Evolutionary conservation across 2,888 invertebrate genomes (phyloP).

Genomic region (Bombylius major): DNA sequence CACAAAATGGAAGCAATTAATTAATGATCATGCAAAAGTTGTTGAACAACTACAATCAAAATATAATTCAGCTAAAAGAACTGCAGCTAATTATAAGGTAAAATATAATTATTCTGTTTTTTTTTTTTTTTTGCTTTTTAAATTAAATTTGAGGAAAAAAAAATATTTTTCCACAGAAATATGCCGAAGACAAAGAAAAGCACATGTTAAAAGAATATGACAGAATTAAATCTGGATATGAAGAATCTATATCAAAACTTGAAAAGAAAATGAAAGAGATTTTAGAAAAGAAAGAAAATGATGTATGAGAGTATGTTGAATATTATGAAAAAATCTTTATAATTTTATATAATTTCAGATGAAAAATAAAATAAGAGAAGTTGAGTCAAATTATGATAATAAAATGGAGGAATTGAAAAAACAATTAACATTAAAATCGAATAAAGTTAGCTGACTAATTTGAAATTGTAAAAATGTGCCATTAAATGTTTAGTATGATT

Average conservation of each 20-base stretch:
- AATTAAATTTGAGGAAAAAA: background rate
- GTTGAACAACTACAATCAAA: conserved; percentile 43
- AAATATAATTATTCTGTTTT: background rate
- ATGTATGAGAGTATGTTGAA: background rate
- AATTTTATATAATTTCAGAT: too few relatives aligned
- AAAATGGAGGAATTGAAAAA: too few relatives aligned
- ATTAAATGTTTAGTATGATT: too few relatives aligned
- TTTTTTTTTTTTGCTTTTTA: conserved; percentile 3
- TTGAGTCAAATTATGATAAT: too few relatives aligned
- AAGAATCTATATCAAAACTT: conserved; percentile 24
- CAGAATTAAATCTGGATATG: conserved; percentile 49
- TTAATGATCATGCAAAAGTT: conserved; percentile 38
- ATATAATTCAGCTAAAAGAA: conserved; percentile 50
- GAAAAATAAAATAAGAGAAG: too few relatives aligned
- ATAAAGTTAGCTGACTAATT: too few relatives aligned
- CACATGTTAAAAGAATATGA: conserved; percentile 50
- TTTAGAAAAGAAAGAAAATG: conserved; percentile 3
- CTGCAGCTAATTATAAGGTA: conserved; percentile 47
- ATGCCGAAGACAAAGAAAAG: conserved; percentile 49
- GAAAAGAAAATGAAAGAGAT: conserved; percentile 24
- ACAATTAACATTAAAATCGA: too few relatives aligned
- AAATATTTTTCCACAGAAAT: conserved; percentile 37
- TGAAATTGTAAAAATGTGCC: too few relatives aligned
- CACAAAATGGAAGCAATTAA: conserved; percentile 36
- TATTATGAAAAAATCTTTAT: too few relatives aligned